phyloP scores from a whole-genome alignment of 2,888 invertebrate species.

The Platerodrilus igneus region DNA sequence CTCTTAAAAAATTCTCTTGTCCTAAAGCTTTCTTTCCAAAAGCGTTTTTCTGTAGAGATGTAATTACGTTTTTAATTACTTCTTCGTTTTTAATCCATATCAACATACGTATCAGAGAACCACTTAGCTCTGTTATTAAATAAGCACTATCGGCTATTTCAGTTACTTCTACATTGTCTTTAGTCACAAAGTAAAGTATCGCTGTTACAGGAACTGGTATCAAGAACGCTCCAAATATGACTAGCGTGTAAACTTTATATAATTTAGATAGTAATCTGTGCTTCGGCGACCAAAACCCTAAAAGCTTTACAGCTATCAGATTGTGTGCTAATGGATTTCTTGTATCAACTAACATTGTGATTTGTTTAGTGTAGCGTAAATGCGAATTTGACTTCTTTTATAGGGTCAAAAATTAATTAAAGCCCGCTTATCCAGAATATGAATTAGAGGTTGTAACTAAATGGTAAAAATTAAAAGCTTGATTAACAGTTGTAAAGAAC shows the following conservation, averaged over 20 bases:
- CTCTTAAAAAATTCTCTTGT: conserved; percentile 1
- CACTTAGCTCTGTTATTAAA: conserved; percentile 1
- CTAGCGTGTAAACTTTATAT: neutral
- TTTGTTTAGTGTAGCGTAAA: too few species aligned
- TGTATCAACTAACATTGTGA: neutral
- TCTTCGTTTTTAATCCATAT: conserved; percentile 4
- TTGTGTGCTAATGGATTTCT: neutral
- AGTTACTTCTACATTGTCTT: conserved; percentile 1
- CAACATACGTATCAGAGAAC: neutral
- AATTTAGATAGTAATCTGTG: conserved; percentile 1
- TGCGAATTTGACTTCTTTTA: too few species aligned
- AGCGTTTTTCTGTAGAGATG: neutral
- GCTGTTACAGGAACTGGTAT: neutral
- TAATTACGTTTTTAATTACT: neutral
- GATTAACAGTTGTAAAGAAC: too few species aligned
- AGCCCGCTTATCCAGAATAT: too few species aligned
- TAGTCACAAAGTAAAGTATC: conserved; percentile 1
- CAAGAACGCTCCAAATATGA: neutral
- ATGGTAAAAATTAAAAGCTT: too few species aligned
- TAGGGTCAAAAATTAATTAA: too few species aligned
- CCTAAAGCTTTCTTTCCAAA: neutral
- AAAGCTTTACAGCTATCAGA: neutral
- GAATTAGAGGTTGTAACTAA: too few species aligned
- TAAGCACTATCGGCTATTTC: conserved; percentile 6
- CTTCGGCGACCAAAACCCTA: conserved; percentile 3